Evolutionary conservation across 1,140 invertebrate genomes (phyloP).

Genomic region (Drosophila lini): DNA sequence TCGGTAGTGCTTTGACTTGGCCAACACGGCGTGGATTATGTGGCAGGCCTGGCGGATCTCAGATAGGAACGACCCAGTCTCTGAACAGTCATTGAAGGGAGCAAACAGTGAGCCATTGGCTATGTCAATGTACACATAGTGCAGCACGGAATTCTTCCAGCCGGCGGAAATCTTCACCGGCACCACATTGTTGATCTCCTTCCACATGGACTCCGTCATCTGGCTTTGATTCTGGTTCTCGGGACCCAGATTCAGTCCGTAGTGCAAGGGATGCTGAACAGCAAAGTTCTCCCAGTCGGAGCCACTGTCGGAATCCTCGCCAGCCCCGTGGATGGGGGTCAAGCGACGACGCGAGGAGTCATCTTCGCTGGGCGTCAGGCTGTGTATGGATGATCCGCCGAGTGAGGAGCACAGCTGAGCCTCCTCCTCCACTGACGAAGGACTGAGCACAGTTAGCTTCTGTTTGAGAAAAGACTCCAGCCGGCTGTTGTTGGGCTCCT

Average conservation of each 20-base stretch:
- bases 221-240: conserved; percentile 89
- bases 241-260: conserved; percentile 85
- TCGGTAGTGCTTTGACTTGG: conserved; percentile 87
- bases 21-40: conserved; percentile 88
- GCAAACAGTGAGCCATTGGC: conserved; percentile 69
- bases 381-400: conserved; percentile 79
- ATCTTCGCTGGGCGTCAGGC: conserved; percentile 78
- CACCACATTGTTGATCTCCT: conserved; percentile 88
- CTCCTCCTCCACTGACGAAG: conserved; percentile 63
- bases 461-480: conserved; percentile 85
- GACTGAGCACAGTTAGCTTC: conserved; percentile 85
- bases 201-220: conserved; percentile 89
- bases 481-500: conserved; percentile 48
- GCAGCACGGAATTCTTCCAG: conserved; percentile 72
- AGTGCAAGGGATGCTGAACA: conserved; percentile 87
- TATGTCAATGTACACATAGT: conserved; percentile 79
- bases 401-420: conserved; percentile 69
- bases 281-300: conserved; percentile 86
- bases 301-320: conserved; percentile 84
- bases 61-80: conserved; percentile 85
- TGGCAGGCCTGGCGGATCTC: conserved; percentile 89
- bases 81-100: conserved; percentile 73
- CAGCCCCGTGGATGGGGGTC: conserved; percentile 39
- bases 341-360: conserved; percentile 64
- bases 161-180: conserved; percentile 85